Evolutionary conservation across 2,797 vertebrate species (phyloP), one percentile per base, ranked within the genome.

Genomic region (Leptatherina wallacei): DNA sequence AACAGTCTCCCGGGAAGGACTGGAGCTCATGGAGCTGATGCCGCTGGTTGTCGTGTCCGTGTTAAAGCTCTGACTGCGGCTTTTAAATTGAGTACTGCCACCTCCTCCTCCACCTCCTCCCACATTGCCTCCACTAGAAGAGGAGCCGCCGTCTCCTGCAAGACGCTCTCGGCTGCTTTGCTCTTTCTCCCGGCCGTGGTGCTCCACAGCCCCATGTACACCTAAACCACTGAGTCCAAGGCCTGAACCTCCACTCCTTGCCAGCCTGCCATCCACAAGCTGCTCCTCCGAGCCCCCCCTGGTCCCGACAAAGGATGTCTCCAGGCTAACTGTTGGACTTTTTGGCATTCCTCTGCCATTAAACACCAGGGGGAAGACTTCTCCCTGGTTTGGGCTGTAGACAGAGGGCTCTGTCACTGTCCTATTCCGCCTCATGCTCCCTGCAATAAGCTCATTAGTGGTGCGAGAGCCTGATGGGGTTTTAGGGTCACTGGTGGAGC

Each of bases 1-100:
- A 54, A 97, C 96, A 0, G 96, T 98, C 91, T 99, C 98, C 70
- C 97, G 93, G 29, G 98, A 99, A 20, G 98, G 98, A 85, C 97
- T 99, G 55, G 98, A 99, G 88, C 98, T 99, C 98, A 99, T 99
- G 51, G 98, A 99, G 90, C 98, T 99, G 90, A 99, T 99, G 65
- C 98, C 98, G 56, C 98, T 99, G 61, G 98, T 99, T 30, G 98
- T 99, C 22, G 98, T 99, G 94, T 99, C 98, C 49, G 98, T 99
- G 92, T 99, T 99, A 86, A 99, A 99, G 93, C 98, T 99, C 88
- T 99, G 96, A 87, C 98, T 99, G 80, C 97, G 97, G 84, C 97
- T 99, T 94, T 99, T 99, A 87, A 99, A 99, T 82, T 97, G 97
- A 42, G 96, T 95, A 66, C 95, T 92, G 27, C 92, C 90, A 0